phyloP scores from a whole-genome alignment of 2,888 invertebrate species.

The Brachypalpus laphriformis region DNA sequence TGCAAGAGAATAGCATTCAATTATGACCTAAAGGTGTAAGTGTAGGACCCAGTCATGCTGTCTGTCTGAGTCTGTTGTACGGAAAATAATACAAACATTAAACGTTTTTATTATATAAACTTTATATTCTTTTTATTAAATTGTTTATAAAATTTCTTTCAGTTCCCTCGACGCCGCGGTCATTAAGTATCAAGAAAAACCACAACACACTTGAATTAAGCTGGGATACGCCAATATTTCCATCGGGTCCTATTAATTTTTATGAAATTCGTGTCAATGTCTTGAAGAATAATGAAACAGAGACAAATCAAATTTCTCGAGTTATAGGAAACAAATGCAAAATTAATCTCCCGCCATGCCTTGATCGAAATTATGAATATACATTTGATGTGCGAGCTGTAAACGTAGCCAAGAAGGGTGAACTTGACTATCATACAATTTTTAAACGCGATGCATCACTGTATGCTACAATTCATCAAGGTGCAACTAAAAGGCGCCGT shows the following conservation, averaged over 20 bases:
- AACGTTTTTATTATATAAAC: too few species aligned
- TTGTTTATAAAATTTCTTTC: conserved; percentile 21
- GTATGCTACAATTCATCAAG: conserved; percentile 36
- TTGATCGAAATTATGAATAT: conserved; percentile 73
- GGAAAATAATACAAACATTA: too few species aligned
- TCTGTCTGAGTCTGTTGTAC: too few species aligned
- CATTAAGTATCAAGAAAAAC: conserved; percentile 59
- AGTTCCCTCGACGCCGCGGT: conserved; percentile 78
- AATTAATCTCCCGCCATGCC: conserved; percentile 75
- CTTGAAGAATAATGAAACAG: conserved; percentile 75
- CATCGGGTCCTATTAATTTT: conserved; percentile 85
- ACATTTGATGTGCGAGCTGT: conserved; percentile 79
- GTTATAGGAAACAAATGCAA: conserved; percentile 74
- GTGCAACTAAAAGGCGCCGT: conserved; percentile 54
- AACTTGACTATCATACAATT: conserved; percentile 75
- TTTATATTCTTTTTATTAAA: too few species aligned
- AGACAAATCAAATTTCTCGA: conserved; percentile 75
- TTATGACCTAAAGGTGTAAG: too few species aligned
- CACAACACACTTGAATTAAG: conserved; percentile 75
- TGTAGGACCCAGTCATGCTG: too few species aligned
- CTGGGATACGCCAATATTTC: conserved; percentile 84
- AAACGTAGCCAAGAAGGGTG: conserved; percentile 76
- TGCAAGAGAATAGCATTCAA: too few species aligned
- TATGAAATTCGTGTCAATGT: conserved; percentile 84
- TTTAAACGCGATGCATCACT: conserved; percentile 54